These are phyloP conservation scores for Epinephelus moara DNA, from an alignment of 2,113 vertebrate genomes.

Conservation along the genomic window DNA sequence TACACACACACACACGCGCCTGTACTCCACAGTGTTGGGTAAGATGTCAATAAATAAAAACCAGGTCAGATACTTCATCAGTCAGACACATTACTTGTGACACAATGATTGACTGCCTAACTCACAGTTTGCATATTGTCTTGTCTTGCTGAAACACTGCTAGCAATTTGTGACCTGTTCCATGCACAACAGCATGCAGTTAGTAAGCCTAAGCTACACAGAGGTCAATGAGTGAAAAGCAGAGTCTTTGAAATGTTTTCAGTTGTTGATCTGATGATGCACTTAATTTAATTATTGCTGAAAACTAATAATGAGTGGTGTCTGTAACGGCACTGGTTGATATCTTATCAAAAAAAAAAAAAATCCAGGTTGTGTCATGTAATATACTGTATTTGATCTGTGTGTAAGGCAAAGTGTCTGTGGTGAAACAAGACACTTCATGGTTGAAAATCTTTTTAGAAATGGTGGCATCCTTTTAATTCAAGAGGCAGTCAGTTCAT, in stretches of 20 bases:
- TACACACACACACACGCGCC: background rate
- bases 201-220: background rate
- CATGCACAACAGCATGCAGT: background rate
- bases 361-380: background rate
- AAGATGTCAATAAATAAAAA: conserved; percentile 1
- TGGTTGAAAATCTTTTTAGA: background rate
- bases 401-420: background rate
- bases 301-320: background rate
- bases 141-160: conserved; percentile 4
- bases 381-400: background rate
- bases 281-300: background rate
- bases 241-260: background rate
- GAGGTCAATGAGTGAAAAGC: conserved; percentile 3
- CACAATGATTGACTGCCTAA: conserved; percentile 9
- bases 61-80: conserved; percentile 24
- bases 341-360: background rate
- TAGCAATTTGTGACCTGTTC: background rate
- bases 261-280: background rate
- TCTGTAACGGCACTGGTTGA: background rate
- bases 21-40: conserved; percentile 12
- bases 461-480: background rate
- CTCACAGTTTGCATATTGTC: conserved; percentile 13
- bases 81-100: conserved; percentile 12
- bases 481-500: background rate
- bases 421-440: background rate